phyloP scores from a whole-genome alignment of 2,113 vertebrate genomes.

The Petrocephalus microphthalmus region DNA sequence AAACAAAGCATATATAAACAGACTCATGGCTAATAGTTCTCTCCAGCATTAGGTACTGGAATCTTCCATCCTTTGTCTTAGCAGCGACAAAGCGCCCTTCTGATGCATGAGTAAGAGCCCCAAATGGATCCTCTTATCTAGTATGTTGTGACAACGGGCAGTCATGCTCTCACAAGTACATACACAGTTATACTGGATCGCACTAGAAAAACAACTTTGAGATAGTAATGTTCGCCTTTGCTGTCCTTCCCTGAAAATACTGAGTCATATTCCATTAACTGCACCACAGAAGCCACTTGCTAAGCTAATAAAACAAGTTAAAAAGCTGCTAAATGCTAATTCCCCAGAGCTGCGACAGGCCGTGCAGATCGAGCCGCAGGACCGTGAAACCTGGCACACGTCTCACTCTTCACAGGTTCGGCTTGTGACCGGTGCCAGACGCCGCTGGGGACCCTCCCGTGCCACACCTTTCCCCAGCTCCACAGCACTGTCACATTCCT shows the following conservation, averaged over 20 bases:
- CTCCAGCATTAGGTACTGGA: not conserved
- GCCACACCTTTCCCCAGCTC: slow-evolving; percentile 1
- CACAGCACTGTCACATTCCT: not conserved
- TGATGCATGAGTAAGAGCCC: not conserved
- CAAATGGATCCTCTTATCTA: not conserved
- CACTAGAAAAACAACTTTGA: not conserved
- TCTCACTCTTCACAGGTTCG: not conserved
- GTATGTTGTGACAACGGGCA: not conserved
- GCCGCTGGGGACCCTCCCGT: not conserved
- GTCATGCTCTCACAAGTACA: not conserved
- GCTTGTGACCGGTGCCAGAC: not conserved
- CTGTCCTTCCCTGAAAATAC: not conserved
- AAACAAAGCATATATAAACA: slow-evolving; percentile 14
- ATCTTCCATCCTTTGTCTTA: not conserved
- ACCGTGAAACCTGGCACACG: not conserved
- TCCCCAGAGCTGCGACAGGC: not conserved
- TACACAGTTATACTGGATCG: not conserved
- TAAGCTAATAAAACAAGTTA: not conserved
- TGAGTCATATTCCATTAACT: not conserved
- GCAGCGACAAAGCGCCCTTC: not conserved
- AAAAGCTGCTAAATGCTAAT: not conserved
- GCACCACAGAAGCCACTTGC: not conserved
- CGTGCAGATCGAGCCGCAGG: not conserved
- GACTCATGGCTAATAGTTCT: not conserved
- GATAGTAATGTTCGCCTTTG: not conserved